These are phyloP conservation scores for Brenthis ino DNA, from an alignment of 2,888 invertebrate genomes.

Conservation along the genomic window DNA sequence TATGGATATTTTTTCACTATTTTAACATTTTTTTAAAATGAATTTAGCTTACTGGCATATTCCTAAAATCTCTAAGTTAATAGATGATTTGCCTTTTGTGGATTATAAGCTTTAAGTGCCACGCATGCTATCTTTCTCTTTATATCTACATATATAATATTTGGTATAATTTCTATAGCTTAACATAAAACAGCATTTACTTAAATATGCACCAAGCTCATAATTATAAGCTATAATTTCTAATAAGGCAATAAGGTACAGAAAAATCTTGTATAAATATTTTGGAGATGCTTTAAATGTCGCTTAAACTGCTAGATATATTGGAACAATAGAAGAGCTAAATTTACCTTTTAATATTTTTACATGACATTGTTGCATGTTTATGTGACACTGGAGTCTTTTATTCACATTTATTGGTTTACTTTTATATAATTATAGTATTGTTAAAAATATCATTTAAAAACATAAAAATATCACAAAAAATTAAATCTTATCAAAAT, in stretches of 20 bases:
- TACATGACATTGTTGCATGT: constrained; percentile 14
- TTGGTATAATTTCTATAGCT: neutral
- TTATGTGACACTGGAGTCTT: constrained; percentile 16
- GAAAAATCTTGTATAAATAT: neutral
- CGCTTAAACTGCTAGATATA: constrained; percentile 21
- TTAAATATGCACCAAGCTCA: constrained; percentile 9
- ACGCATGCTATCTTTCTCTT: constrained; percentile 9
- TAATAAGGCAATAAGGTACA: neutral
- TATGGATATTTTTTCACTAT: constrained; percentile 14
- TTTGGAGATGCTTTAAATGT: constrained; percentile 17
- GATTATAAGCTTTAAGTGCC: constrained; percentile 9
- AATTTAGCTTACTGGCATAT: constrained; percentile 1
- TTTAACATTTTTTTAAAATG: neutral
- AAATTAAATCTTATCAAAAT: neutral
- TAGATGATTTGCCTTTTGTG: constrained; percentile 4
- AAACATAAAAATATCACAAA: neutral
- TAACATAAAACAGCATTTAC: constrained; percentile 1
- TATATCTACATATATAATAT: neutral
- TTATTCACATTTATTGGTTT: constrained; percentile 3
- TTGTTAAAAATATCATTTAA: neutral
- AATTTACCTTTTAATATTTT: constrained; percentile 5
- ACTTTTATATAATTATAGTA: no score
- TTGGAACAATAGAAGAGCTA: constrained; percentile 1
- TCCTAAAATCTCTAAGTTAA: constrained; percentile 20
- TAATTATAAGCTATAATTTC: constrained; percentile 3